Conservation (phyloP, 2,888 invertebrate species). For the Saturnia japonica region DNA sequence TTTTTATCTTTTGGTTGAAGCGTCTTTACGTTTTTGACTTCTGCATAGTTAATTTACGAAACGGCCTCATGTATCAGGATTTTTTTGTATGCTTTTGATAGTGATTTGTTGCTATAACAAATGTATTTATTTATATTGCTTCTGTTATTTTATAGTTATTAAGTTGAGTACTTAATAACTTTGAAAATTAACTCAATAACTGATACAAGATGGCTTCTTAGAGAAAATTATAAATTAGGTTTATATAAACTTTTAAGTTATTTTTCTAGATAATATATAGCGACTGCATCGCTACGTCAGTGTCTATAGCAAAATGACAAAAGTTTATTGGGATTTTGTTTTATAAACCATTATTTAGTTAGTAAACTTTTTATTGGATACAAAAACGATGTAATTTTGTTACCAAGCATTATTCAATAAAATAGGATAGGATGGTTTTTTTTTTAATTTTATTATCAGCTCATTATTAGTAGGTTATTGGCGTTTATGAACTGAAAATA, state of each 20-base stretch:
- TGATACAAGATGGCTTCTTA: conserved; percentile 64
- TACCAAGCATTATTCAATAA: conserved; percentile 82
- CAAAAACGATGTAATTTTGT: conserved; percentile 78
- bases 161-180: conserved; percentile 31
- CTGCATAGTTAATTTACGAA: conserved; percentile 31
- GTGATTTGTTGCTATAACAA: neutral
- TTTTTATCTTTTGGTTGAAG: conserved; percentile 51
- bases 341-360: conserved; percentile 67
- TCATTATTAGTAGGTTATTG: conserved; percentile 81
- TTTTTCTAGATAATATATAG: conserved; percentile 65
- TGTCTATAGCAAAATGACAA: conserved; percentile 42
- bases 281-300: conserved; percentile 36
- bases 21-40: conserved; percentile 30
- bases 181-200: conserved; percentile 60
- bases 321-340: conserved; percentile 70
- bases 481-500: conserved; percentile 82
- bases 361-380: conserved; percentile 74
- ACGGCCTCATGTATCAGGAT: conserved; percentile 61
- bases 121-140: neutral
- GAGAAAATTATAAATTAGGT: conserved; percentile 70
- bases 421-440: conserved; percentile 75
- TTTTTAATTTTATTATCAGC: conserved; percentile 81
- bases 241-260: conserved; percentile 77
- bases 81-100: conserved; percentile 24
- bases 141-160: conserved; percentile 43